Conservation (phyloP, 1,140 invertebrate genomes). For the Uloborus diversus region DNA sequence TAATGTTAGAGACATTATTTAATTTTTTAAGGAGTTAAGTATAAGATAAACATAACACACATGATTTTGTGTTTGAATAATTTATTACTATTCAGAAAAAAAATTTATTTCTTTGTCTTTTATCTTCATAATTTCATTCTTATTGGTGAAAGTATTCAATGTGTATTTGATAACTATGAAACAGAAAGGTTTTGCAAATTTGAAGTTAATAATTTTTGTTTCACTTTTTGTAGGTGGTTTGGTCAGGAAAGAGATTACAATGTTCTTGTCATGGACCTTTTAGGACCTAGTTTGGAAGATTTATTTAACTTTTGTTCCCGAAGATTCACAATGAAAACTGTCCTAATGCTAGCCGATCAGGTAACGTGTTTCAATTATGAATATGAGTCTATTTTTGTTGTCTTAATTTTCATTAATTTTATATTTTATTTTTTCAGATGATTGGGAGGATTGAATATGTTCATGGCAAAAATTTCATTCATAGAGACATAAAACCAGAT, state of each 20-base stretch:
- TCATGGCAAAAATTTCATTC: constrained; percentile 75
- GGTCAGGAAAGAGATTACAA: constrained; percentile 94
- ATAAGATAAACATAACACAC: too few species aligned
- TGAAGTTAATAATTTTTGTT: too few species aligned
- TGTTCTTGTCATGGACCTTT: constrained; percentile 94
- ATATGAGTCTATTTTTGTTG: neutral
- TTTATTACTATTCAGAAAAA: too few species aligned
- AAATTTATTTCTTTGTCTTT: too few species aligned
- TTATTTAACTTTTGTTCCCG: constrained; percentile 96
- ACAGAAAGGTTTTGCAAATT: too few species aligned
- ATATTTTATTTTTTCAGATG: constrained; percentile 64
- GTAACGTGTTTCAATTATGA: constrained; percentile 57
- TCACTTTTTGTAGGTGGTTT: constrained; percentile 76
- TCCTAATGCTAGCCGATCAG: constrained; percentile 96
- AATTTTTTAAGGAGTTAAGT: too few species aligned
- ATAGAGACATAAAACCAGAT: constrained; percentile 69
- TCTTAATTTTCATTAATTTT: neutral
- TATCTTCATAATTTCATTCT: too few species aligned
- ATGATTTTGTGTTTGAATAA: too few species aligned
- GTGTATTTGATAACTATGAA: too few species aligned
- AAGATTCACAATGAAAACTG: constrained; percentile 97
- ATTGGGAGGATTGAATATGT: constrained; percentile 73
- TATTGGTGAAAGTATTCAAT: too few species aligned
- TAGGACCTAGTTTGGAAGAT: constrained; percentile 95
- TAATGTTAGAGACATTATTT: too few species aligned